A percentile compares a stretch with the other conserved stretches of the same genome.
Conservation (phyloP, 1,140 invertebrate species). For the Lethocerus indicus region DNA sequence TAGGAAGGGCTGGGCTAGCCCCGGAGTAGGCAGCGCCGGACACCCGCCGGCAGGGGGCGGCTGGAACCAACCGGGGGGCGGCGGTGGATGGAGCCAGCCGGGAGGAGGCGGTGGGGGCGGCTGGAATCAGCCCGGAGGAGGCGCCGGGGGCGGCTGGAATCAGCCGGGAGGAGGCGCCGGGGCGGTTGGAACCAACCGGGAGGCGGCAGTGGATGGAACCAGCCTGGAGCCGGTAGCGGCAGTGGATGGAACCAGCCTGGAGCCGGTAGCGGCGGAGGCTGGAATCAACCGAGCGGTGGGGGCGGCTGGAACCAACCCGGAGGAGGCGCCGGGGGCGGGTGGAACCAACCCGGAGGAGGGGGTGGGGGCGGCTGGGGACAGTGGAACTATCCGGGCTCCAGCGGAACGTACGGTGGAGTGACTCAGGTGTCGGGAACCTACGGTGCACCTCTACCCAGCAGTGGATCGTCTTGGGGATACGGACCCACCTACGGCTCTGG, state of each 20-base stretch:
- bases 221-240: background rate
- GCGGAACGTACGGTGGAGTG: background rate
- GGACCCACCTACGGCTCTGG: background rate
- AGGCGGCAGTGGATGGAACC: background rate
- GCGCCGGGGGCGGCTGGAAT: background rate
- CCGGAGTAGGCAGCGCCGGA: background rate
- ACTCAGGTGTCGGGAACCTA: background rate
- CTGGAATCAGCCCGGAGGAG: background rate
- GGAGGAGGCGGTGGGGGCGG: constrained; percentile 1
- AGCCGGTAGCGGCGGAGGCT: constrained; percentile 1
- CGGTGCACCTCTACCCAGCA: background rate
- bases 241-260: background rate
- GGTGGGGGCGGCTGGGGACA: background rate
- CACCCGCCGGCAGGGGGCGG: constrained; percentile 7
- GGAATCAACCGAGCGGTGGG: background rate
- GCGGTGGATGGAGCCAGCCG: background rate
- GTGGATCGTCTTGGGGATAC: background rate
- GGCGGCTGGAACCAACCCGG: background rate
- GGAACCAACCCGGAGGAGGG: background rate
- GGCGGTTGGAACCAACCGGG: constrained; percentile 2
- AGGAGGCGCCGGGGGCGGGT: background rate
- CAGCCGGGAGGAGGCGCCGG: background rate
- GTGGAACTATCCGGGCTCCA: background rate
- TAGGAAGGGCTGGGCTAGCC: background rate
- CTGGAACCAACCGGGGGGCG: background rate